A percentile compares a stretch with the other conserved stretches of the same genome.
These are phyloP conservation scores for Sparidentex hasta DNA, from an alignment of 2,797 vertebrate genomes.

Conservation along the genomic window DNA sequence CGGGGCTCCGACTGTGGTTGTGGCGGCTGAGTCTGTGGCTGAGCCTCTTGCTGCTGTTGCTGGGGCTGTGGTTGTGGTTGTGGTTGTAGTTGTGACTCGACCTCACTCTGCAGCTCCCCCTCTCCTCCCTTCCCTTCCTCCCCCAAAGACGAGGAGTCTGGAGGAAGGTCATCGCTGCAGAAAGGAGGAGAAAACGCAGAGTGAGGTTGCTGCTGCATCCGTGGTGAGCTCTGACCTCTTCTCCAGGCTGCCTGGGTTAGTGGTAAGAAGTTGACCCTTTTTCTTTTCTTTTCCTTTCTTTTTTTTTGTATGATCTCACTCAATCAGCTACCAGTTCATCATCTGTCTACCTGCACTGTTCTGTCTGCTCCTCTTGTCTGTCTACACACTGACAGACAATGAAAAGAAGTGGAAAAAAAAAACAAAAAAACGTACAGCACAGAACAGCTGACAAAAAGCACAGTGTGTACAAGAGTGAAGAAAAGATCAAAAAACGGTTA, in stretches of 20 bases:
- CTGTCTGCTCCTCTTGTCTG: constrained; percentile 67
- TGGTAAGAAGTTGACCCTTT: constrained; percentile 73
- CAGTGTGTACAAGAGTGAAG: constrained; percentile 40
- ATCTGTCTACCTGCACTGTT: constrained; percentile 71
- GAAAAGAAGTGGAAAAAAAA: constrained; percentile 29
- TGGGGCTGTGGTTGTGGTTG: constrained; percentile 59
- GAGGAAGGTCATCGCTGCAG: constrained; percentile 88
- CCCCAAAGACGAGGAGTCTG: constrained; percentile 80
- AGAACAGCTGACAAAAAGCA: constrained; percentile 66
- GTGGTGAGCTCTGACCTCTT: constrained; percentile 84
- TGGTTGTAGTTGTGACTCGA: constrained; percentile 70
- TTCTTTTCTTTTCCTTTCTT: constrained; percentile 16
- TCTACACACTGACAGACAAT: constrained; percentile 74
- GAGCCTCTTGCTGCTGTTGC: constrained; percentile 59
- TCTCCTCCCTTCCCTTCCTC: constrained; percentile 84
- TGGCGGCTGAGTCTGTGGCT: constrained; percentile 53
- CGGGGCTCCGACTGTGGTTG: constrained; percentile 37
- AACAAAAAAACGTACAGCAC: constrained; percentile 51
- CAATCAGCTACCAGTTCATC: constrained; percentile 62
- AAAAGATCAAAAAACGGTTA: constrained; percentile 47
- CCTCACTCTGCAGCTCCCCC: constrained; percentile 81
- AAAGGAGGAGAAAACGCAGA: constrained; percentile 91
- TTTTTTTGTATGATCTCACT: constrained; percentile 54
- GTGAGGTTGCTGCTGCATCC: constrained; percentile 86
- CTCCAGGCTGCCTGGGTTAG: constrained; percentile 81